A percentile compares a stretch with the other conserved stretches of the same genome.
phyloP scores from a whole-genome alignment of 2,113 vertebrate species.

The Manacus vitellinus region DNA sequence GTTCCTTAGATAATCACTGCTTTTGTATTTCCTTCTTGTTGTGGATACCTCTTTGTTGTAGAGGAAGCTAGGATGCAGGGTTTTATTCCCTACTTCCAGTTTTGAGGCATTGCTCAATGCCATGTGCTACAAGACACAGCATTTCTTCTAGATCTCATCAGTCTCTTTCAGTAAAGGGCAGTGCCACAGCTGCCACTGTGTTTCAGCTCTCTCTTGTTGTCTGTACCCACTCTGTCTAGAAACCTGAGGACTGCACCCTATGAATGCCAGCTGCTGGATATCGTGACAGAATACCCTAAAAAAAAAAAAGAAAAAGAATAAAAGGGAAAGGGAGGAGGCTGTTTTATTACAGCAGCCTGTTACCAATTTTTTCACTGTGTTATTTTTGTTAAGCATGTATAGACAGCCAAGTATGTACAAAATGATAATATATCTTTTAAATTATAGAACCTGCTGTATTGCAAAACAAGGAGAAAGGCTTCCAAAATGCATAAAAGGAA shows the following conservation, averaged over 20 bases:
- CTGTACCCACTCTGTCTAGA: background rate
- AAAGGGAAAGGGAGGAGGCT: background rate
- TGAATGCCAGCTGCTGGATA: background rate
- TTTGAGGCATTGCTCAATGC: background rate
- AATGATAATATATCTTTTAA: background rate
- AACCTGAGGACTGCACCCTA: rapidly evolving
- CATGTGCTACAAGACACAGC: background rate
- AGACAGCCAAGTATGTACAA: background rate
- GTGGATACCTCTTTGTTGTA: background rate
- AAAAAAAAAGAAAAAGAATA: background rate
- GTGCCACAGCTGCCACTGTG: background rate
- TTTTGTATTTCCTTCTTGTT: background rate
- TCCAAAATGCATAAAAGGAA: background rate
- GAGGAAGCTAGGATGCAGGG: background rate
- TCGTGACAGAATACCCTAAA: background rate
- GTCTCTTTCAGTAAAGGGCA: background rate
- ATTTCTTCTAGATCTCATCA: background rate
- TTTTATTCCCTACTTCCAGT: background rate
- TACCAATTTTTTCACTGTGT: background rate
- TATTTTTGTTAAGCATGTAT: background rate
- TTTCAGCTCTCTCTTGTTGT: background rate
- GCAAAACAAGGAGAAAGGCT: background rate
- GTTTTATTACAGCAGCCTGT: background rate
- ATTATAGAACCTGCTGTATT: background rate
- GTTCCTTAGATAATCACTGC: background rate